Base-by-base conservation (phyloP, 2,797 vertebrate species). In the Spinibarbus caldwelli region DNA sequence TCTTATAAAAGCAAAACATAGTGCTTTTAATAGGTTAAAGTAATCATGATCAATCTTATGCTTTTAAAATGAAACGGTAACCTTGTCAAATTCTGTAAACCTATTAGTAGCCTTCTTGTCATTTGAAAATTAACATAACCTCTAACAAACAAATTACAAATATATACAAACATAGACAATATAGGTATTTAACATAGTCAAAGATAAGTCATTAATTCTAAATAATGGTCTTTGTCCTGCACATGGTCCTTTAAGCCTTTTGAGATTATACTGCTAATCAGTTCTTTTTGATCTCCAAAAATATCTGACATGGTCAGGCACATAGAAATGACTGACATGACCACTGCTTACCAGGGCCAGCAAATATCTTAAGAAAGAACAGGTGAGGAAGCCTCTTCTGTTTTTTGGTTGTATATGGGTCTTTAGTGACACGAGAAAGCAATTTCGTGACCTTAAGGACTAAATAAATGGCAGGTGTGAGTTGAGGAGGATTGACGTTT, bases 241-340 rank as follows among this genome's bases (percentile, higher is more conserved):
- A 59, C 17, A 5, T 43, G 49, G 70, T 62, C 36, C 41, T 11
- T 62, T 75, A 9, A 19, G 31, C 29, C 15, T 66, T 6, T 8
- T 31, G 62, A 19, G 54, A 43, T 17, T 80, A 12, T 66, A 6
- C 12, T 19, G 64, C 45, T 38, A 34, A 36, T n/a, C 64, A 52
- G 78, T 6, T 10, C 45, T 80, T 41, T 78, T 29, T n/a, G 4
- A 57, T 34, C 34, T 68, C 14, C 6, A 70, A 52, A 68, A 52
- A 38, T 80, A 81, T 57, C 21, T 38, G 73, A 12, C 31, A 68
- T 68, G 29, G 66, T n/a, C n/a, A n/a, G n/a, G n/a, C n/a, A 29
- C 21, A 29, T 12, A 31, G 3, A 82, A 62, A 62, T 10, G n/a
- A 43, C 41, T 43, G 41, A n/a, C n/a, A n/a, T n/a, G n/a, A n/a